phyloP scores from a whole-genome alignment of 2,888 invertebrate genomes.

The Tricholauxania praeusta region DNA sequence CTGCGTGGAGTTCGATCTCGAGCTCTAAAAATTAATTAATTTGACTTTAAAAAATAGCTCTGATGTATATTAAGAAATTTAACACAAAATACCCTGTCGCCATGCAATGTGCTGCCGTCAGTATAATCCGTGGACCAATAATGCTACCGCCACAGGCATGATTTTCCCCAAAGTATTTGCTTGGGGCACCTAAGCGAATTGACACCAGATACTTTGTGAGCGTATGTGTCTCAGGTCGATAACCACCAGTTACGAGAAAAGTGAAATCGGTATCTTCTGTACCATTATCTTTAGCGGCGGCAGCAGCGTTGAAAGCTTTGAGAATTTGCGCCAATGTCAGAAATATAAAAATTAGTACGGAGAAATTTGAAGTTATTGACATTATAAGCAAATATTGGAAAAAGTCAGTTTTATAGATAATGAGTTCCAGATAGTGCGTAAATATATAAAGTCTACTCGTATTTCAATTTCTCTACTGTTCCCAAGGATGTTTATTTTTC shows the following conservation, averaged over 20 bases:
- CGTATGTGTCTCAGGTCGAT: conserved; percentile 18
- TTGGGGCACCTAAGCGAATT: neutral
- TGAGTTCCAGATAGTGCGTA: no score
- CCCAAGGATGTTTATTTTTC: no score
- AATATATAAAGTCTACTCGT: no score
- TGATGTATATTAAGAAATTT: no score
- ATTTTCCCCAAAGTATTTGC: neutral
- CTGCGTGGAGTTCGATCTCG: no score
- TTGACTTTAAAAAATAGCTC: neutral
- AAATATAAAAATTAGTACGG: neutral
- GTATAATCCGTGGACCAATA: neutral
- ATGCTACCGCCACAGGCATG: conserved; percentile 25
- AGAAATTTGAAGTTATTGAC: conserved; percentile 2
- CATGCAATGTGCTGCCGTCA: conserved; percentile 28
- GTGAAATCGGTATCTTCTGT: conserved; percentile 7
- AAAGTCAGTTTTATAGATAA: no score
- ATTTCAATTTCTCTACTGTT: no score
- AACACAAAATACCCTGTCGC: neutral
- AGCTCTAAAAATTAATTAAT: no score
- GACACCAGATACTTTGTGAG: conserved; percentile 38
- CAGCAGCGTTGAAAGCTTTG: neutral
- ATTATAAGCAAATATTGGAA: neutral
- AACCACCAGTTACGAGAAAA: conserved; percentile 36
- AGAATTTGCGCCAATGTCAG: neutral
- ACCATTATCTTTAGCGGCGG: no score